Percentiles rank a stretch among this genome's conserved stretches.
phyloP scores from a whole-genome alignment of 2,113 vertebrate genomes.

The Sphyrna mokarran region DNA sequence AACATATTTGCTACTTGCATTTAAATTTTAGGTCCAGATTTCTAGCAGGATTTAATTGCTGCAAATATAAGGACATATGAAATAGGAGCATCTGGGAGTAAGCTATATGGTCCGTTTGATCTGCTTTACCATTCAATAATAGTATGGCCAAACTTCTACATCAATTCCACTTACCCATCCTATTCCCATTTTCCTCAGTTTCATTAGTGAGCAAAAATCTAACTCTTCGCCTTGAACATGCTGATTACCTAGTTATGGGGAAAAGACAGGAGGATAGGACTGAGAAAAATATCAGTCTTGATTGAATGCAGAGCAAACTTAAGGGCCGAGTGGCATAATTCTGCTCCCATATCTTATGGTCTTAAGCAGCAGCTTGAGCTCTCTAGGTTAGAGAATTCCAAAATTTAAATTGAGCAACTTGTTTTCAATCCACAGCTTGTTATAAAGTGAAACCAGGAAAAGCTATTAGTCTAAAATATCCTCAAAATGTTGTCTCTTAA shows the following conservation, averaged over 20 bases:
- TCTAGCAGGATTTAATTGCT: neutral
- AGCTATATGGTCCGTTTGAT: too few relatives aligned
- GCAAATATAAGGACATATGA: neutral
- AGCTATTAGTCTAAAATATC: neutral
- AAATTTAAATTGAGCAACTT: neutral
- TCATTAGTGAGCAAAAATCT: neutral
- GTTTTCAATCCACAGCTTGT: neutral
- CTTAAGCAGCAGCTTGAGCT: too few relatives aligned
- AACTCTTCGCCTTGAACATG: neutral
- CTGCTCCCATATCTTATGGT: too few relatives aligned
- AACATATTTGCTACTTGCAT: neutral
- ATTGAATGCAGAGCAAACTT: too few relatives aligned
- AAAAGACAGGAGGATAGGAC: too few relatives aligned
- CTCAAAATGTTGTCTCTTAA: neutral
- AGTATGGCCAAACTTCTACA: neutral
- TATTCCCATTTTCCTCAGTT: neutral
- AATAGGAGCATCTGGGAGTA: neutral
- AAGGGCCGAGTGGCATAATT: too few relatives aligned
- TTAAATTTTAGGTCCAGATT: neutral
- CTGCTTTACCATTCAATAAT: too few relatives aligned
- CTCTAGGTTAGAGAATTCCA: neutral
- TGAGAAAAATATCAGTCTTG: too few relatives aligned
- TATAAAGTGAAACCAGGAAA: neutral
- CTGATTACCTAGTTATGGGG: neutral
- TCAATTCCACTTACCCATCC: neutral